Conservation (phyloP, 2,113 vertebrate genomes). For the Mormyrus iriodes region DNA sequence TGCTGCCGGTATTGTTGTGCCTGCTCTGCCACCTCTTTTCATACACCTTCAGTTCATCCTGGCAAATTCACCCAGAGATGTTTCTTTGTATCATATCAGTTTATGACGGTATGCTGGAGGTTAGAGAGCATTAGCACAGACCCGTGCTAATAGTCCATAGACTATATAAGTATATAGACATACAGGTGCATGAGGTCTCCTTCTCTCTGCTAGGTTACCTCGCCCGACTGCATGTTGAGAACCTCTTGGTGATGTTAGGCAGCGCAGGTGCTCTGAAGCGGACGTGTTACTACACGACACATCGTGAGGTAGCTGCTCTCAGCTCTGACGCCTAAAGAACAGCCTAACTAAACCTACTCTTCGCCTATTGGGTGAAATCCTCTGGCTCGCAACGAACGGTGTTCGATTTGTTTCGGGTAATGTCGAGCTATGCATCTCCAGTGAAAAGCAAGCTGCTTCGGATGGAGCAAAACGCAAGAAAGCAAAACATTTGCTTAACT, state of each 20-base stretch:
- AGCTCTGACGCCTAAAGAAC: neutral
- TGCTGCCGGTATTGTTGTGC: neutral
- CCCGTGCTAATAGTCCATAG: neutral
- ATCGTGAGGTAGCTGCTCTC: neutral
- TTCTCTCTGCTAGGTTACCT: neutral
- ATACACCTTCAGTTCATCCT: neutral
- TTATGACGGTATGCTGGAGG: too few species aligned
- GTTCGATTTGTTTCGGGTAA: neutral
- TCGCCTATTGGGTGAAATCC: neutral
- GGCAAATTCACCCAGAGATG: neutral
- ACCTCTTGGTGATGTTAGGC: neutral
- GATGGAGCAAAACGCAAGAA: neutral
- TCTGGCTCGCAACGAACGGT: neutral
- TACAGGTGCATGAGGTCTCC: neutral
- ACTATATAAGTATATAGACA: neutral
- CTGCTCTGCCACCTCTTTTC: neutral
- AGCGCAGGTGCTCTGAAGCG: neutral
- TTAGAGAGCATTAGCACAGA: neutral
- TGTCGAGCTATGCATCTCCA: neutral
- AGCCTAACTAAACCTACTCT: neutral
- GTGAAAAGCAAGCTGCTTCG: neutral
- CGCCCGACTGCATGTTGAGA: neutral
- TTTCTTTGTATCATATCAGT: too few species aligned
- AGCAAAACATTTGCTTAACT: neutral
- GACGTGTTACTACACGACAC: neutral